Conservation (phyloP, 2,113 vertebrate genomes). For the Pogona vitticeps region DNA sequence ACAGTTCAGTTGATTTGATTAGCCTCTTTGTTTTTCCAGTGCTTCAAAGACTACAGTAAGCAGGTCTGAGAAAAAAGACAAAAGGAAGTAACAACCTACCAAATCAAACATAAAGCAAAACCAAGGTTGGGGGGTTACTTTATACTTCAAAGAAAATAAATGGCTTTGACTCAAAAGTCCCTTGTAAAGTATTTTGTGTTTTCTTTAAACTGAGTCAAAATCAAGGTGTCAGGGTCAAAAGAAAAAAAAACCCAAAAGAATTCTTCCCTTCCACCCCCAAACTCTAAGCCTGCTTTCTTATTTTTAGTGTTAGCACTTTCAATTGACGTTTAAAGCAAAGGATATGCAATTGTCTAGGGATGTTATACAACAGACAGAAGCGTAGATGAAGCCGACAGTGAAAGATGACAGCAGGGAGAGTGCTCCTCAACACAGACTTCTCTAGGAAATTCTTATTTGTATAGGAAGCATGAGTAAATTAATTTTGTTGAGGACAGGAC, state of each 20-base stretch:
- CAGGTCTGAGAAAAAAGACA: not conserved
- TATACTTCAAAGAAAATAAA: not conserved
- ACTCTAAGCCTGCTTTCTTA: no score
- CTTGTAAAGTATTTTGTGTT: not conserved
- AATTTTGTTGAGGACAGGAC: no score
- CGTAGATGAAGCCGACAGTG: not conserved
- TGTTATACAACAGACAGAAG: not conserved
- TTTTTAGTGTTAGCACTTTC: not conserved
- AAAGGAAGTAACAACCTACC: not conserved
- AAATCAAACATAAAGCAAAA: not conserved
- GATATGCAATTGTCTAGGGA: not conserved
- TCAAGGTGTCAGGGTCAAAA: not conserved
- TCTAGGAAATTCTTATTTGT: not conserved
- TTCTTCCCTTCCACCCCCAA: not conserved
- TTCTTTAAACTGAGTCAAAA: not conserved
- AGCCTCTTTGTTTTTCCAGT: not conserved
- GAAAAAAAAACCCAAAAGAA: not conserved
- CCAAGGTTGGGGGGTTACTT: not conserved
- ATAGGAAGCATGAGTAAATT: no score
- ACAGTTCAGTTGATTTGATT: not conserved
- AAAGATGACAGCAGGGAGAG: not conserved
- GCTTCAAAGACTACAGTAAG: not conserved
- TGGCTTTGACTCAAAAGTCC: not conserved
- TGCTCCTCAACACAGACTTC: not conserved
- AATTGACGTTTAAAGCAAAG: not conserved